phyloP scores from a whole-genome alignment of 2,797 vertebrate species.

The Parotocinclus haroldoi region DNA sequence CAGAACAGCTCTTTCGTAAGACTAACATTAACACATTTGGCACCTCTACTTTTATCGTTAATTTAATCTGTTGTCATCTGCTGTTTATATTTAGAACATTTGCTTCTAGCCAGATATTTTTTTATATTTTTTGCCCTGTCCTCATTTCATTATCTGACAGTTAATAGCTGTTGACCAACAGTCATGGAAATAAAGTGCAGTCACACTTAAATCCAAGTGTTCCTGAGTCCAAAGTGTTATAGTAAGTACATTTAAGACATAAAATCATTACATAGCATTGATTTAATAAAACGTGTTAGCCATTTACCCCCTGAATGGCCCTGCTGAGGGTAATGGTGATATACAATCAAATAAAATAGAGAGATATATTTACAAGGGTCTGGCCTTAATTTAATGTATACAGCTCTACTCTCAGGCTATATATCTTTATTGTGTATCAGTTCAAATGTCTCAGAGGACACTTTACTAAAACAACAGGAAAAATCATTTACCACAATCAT shows the following conservation, averaged over 20 bases:
- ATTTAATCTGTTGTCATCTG: too few species aligned
- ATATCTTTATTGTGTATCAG: conserved; percentile 26
- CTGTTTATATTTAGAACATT: too few species aligned
- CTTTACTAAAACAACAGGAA: conserved; percentile 7
- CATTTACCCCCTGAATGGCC: background rate
- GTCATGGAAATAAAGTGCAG: too few species aligned
- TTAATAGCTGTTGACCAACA: background rate
- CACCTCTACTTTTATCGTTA: too few species aligned
- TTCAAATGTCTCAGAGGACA: conserved; percentile 5
- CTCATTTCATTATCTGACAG: background rate
- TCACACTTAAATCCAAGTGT: background rate
- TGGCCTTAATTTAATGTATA: conserved; percentile 8
- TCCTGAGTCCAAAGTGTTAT: background rate
- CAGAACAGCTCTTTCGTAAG: too few species aligned
- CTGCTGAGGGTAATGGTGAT: background rate
- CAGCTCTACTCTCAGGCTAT: background rate
- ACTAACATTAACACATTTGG: too few species aligned
- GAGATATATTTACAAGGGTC: background rate
- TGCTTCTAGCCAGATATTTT: too few species aligned
- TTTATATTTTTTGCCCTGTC: background rate
- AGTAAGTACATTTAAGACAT: background rate
- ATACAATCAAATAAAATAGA: conserved; percentile 5
- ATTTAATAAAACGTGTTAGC: background rate
- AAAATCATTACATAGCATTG: conserved; percentile 2
- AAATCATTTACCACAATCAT: conserved; percentile 26